Evolutionary conservation across 1,140 invertebrate species (phyloP).

Genomic region (Tetramorium parvispinum): DNA sequence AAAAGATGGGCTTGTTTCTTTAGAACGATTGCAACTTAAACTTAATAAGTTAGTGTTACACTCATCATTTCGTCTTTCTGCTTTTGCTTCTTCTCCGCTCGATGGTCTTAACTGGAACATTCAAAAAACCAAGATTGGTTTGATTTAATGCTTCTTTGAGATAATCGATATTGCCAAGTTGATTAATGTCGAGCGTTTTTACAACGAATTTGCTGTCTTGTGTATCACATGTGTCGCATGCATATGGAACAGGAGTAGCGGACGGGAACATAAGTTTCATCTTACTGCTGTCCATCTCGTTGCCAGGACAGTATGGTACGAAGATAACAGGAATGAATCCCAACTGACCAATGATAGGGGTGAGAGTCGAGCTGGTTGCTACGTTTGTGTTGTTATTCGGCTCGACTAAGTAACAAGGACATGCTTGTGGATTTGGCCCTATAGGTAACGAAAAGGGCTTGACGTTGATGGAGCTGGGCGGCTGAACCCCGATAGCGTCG

Average conservation of each 20-base stretch:
- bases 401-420: slow-evolving; percentile 80
- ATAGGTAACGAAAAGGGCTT: slow-evolving; percentile 77
- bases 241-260: slow-evolving; percentile 85
- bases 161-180: slow-evolving; percentile 75
- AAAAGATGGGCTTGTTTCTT: not conserved
- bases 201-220: slow-evolving; percentile 56
- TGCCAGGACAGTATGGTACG: slow-evolving; percentile 87
- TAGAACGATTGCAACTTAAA: slow-evolving; percentile 1
- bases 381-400: slow-evolving; percentile 67
- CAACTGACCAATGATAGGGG: slow-evolving; percentile 76
- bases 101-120: slow-evolving; percentile 71
- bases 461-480: slow-evolving; percentile 69
- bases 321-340: slow-evolving; percentile 88
- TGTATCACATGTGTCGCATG: slow-evolving; percentile 74
- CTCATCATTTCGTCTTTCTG: slow-evolving; percentile 61
- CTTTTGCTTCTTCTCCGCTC: slow-evolving; percentile 63
- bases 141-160: slow-evolving; percentile 71
- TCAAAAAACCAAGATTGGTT: slow-evolving; percentile 76
- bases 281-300: slow-evolving; percentile 81
- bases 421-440: slow-evolving; percentile 76
- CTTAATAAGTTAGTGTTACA: slow-evolving; percentile 39
- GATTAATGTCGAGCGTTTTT: slow-evolving; percentile 68
- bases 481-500: slow-evolving; percentile 74
- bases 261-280: slow-evolving; percentile 87
- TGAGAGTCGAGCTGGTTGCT: slow-evolving; percentile 62